Evolutionary conservation across 2,113 vertebrate species (phyloP), one percentile per base, ranked within the genome.

Genomic region (Corythornis madagascariensis): DNA sequence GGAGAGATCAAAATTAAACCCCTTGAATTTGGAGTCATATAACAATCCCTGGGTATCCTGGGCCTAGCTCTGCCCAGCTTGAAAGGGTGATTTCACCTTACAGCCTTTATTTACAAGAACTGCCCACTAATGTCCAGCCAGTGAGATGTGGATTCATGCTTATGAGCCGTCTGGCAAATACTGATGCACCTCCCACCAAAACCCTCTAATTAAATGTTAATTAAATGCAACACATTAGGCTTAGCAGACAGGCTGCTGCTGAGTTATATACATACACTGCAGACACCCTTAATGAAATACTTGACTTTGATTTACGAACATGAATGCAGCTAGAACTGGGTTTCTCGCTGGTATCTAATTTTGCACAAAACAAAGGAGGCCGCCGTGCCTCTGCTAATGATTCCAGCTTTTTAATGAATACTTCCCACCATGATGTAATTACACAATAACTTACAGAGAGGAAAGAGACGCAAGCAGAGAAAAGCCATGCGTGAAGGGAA

Each of bases 241-340:
- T 93, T 86, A 92, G 88, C 94, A 96, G 94, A 93, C 79, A 88
- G 86, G 83, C 72, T 78, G 80, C 83, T 92, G 88, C 90, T 95
- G 93, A 95, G 94, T 95, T 96, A 95, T 93, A 95, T 88, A 92
- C 94, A 90, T 94, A 92, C 88, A 81, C 79, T 78, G 88, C 79
- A 94, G 96, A 94, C 76, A 18, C 73, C 80, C 83, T 95, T 96
- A 95, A 96, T 95, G 94, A 95, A 96, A 95, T 90, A 60, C 88
- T 94, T 90, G 93, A 95, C 94, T 94, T 95, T 95, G 96, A 96
- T 95, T 95, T 96, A 95, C 35, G 61, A 38, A 94, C 73, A 35
- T 65, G 90, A 94, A 88, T 81, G 88, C 88, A 77, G 80, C 61
- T 83, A 88, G 90, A 83, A 61, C 69, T 12, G 86, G 76, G 88